Evolutionary conservation across 2,797 vertebrate genomes (phyloP).

Genomic region (Chaunax sp.): DNA sequence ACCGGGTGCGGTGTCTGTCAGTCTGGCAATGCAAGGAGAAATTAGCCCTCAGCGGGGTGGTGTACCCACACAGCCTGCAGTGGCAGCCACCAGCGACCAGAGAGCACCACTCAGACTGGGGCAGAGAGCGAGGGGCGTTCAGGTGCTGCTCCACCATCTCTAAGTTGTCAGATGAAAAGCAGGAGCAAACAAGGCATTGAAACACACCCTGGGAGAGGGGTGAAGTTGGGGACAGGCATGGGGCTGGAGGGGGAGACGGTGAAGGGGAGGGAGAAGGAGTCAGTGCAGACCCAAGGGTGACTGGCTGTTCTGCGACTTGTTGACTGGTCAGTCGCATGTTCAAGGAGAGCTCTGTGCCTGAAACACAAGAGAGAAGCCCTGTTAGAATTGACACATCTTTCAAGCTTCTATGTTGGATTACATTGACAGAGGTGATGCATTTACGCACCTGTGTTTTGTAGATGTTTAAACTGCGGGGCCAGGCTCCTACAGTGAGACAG

Average conservation of each 20-base stretch:
- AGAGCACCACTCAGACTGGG: conserved; percentile 96
- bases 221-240: conserved; percentile 69
- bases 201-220: conserved; percentile 84
- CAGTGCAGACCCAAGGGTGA: conserved; percentile 91
- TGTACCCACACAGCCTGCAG: conserved; percentile 96
- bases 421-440: not conserved
- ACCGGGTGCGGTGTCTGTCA: conserved; percentile 95
- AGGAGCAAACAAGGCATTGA: conserved; percentile 96
- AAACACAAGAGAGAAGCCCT: conserved; percentile 32
- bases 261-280: conserved; percentile 94
- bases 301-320: conserved; percentile 90
- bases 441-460: conserved; percentile 75
- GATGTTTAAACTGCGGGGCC: conserved; percentile 80
- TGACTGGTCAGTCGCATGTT: conserved; percentile 92
- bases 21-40: conserved; percentile 99
- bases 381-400: conserved; percentile 1
- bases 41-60: conserved; percentile 97
- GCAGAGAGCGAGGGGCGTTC: conserved; percentile 90
- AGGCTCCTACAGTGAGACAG: conserved; percentile 95
- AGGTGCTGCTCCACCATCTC: conserved; percentile 95
- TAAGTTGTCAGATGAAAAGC: conserved; percentile 94
- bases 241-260: conserved; percentile 77
- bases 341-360: conserved; percentile 91
- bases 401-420: not conserved
- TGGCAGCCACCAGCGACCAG: conserved; percentile 94